Evolutionary conservation across 1,140 invertebrate species (phyloP).

Genomic region (Steinernema feltiae): DNA sequence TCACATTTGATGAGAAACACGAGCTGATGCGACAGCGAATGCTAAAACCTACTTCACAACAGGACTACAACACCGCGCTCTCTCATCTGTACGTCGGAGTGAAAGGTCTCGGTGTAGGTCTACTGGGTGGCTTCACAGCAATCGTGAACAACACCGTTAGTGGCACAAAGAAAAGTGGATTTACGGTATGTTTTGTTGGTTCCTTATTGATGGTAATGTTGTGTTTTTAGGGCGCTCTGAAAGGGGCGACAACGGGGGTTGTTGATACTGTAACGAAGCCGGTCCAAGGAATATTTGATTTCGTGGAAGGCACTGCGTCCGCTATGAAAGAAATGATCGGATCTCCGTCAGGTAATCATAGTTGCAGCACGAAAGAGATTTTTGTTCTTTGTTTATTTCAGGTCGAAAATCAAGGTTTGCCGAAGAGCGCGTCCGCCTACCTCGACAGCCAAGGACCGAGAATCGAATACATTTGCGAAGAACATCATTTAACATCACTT

Average conservation of each 20-base stretch:
- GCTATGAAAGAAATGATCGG: slow-evolving; percentile 72
- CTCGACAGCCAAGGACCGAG: background rate
- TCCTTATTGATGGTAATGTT: background rate
- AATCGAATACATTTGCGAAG: background rate
- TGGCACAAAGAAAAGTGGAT: slow-evolving; percentile 75
- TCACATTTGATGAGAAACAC: slow-evolving; percentile 76
- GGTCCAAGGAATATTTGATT: slow-evolving; percentile 85
- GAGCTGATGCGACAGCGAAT: slow-evolving; percentile 79
- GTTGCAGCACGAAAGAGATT: background rate
- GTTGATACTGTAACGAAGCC: slow-evolving; percentile 93
- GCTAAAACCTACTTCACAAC: slow-evolving; percentile 60
- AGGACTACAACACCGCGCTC: slow-evolving; percentile 62
- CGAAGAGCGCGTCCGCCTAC: slow-evolving; percentile 1
- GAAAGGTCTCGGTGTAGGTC: slow-evolving; percentile 80
- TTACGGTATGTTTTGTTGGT: slow-evolving; percentile 64
- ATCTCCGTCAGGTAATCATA: slow-evolving; percentile 12
- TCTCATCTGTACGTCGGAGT: slow-evolving; percentile 81
- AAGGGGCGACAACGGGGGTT: slow-evolving; percentile 84
- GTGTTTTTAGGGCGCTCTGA: slow-evolving; percentile 70
- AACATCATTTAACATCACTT: background rate
- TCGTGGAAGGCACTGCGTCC: slow-evolving; percentile 83
- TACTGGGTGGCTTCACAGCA: slow-evolving; percentile 83
- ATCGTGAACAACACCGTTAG: slow-evolving; percentile 84
- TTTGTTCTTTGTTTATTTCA: background rate
- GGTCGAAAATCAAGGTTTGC: background rate